Conservation (phyloP, 2,797 vertebrate genomes). For the Apogon hyalosoma region DNA sequence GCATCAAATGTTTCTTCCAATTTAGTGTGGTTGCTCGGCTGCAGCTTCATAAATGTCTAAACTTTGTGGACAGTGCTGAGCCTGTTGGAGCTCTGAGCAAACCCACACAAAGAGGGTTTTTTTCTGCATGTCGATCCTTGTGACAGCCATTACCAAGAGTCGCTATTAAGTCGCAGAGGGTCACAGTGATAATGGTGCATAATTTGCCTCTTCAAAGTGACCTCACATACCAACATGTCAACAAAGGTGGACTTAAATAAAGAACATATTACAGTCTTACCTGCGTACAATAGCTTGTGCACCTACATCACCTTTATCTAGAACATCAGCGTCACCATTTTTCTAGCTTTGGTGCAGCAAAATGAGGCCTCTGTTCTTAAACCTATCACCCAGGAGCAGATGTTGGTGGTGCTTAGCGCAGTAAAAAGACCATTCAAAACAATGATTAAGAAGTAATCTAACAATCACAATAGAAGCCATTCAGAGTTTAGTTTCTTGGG, state of each 20-base stretch:
- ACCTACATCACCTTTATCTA: background rate
- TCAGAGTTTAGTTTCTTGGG: constrained; percentile 23
- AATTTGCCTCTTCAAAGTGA: constrained; percentile 36
- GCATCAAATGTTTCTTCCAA: background rate
- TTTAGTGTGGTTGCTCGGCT: background rate
- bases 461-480: constrained; percentile 9
- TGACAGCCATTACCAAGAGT: constrained; percentile 38
- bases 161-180: constrained; percentile 19
- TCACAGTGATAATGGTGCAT: constrained; percentile 22
- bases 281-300: background rate
- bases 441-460: constrained; percentile 15
- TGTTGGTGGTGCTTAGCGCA: background rate
- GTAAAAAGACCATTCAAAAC: constrained; percentile 31
- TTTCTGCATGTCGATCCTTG: constrained; percentile 10
- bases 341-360: background rate
- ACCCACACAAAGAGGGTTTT: constrained; percentile 32
- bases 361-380: background rate
- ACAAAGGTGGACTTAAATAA: constrained; percentile 29
- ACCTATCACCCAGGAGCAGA: background rate
- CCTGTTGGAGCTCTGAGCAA: constrained; percentile 6
- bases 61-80: background rate
- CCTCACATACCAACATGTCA: constrained; percentile 41
- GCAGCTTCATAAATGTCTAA: background rate
- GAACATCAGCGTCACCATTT: background rate
- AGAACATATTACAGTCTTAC: background rate